Conservation (phyloP, 1,140 invertebrate species). For the Tribolium castaneum region DNA sequence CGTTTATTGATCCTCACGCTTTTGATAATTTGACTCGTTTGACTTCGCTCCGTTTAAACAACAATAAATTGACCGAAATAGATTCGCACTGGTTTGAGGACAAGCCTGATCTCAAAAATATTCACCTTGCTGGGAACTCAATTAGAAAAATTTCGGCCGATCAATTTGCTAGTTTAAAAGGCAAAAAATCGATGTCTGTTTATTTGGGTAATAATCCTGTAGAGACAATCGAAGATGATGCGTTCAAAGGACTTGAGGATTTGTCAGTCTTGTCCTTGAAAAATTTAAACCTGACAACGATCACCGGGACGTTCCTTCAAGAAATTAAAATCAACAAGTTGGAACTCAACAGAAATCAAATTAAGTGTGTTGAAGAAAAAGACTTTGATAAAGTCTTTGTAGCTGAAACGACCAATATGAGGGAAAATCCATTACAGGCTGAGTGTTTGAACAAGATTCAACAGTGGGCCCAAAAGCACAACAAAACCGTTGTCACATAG, state of each 20-base stretch:
- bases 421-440: too few species aligned
- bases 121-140: constrained; percentile 47
- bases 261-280: constrained; percentile 49
- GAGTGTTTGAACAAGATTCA: too few species aligned
- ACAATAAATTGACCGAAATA: background rate
- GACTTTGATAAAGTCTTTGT: constrained; percentile 42
- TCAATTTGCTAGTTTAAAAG: too few species aligned
- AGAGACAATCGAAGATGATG: too few species aligned
- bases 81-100: constrained; percentile 47
- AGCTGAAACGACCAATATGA: constrained; percentile 44
- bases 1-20: constrained; percentile 34
- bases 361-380: constrained; percentile 44
- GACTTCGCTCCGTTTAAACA: background rate
- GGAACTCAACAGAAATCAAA: constrained; percentile 44
- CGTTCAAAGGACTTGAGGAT: too few species aligned
- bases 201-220: too few species aligned
- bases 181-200: too few species aligned
- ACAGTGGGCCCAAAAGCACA: constrained; percentile 44
- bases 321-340: background rate
- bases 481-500: constrained; percentile 36
- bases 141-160: too few species aligned
- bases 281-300: background rate
- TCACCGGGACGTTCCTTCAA: too few species aligned
- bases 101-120: constrained; percentile 41
- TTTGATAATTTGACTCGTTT: constrained; percentile 41